These are phyloP conservation scores for Sander lucioperca DNA, from an alignment of 2,113 vertebrate genomes.

Conservation along the genomic window DNA sequence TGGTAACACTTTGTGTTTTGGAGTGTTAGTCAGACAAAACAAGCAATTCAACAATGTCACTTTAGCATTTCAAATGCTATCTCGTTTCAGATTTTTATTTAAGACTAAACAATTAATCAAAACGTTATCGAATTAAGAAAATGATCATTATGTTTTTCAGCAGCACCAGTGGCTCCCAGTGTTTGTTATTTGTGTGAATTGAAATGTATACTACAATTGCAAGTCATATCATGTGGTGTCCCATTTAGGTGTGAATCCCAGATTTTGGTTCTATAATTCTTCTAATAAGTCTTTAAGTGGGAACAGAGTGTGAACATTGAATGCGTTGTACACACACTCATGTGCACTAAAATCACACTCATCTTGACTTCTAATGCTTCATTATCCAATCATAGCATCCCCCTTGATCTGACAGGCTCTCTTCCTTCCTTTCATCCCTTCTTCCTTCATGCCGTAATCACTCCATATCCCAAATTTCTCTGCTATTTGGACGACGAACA, in stretches of 20 bases:
- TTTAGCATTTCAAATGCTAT: neutral
- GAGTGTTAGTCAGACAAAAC: neutral
- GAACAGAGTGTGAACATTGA: slow-evolving; percentile 23
- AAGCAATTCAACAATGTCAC: neutral
- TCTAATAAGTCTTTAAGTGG: slow-evolving; percentile 10
- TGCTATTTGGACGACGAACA: slow-evolving; percentile 33
- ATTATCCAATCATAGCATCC: slow-evolving; percentile 63
- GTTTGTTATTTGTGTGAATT: neutral
- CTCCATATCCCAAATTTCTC: slow-evolving; percentile 45
- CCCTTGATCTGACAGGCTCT: slow-evolving; percentile 67
- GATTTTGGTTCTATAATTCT: neutral
- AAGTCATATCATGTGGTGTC: slow-evolving; percentile 7
- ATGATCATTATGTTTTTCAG: neutral
- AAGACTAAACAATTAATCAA: neutral
- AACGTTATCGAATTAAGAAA: neutral
- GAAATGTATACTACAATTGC: neutral
- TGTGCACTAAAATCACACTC: slow-evolving; percentile 33
- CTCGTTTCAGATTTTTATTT: neutral
- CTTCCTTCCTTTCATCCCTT: slow-evolving; percentile 50
- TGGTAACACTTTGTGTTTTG: neutral
- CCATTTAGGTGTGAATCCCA: slow-evolving; percentile 16
- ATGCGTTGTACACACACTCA: slow-evolving; percentile 2
- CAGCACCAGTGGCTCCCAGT: neutral
- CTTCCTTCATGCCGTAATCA: slow-evolving; percentile 59
- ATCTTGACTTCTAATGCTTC: slow-evolving; percentile 63